Evolutionary conservation across 2,888 invertebrate species (phyloP), one percentile per base, ranked within the genome.

Genomic region (Reticulitermes lucifugus): DNA sequence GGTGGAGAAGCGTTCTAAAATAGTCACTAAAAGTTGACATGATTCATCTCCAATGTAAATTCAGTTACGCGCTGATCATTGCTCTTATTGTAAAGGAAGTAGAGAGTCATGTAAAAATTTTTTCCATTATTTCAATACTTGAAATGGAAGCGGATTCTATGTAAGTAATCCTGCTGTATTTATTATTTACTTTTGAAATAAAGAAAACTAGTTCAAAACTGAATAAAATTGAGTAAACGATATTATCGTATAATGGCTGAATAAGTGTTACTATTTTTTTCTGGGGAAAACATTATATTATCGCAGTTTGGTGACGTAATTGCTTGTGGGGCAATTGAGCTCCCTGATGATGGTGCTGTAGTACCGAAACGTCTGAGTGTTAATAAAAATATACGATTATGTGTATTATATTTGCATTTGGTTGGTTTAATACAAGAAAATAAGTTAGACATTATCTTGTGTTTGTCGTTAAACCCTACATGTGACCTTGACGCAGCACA

Each of bases 111-210:
- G 2, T 71, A 71, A 25, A 71, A 35, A 10, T 35, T 71, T 71
- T 25, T 71, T 21, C 10, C 43, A 43, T 43, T 75, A 22, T 46
- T 43, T 43, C 29, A 75, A 4, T 43, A 12, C 21, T 75, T 75
- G 43, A 43, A 75, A 2, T 9, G 35, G 29, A 25, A 9, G n/a
- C 29, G 18, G 29, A 25, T 41, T 43, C 5, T 43, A 75, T 75
- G 35, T 43, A 46, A 35, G 43, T 46, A 43, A 43, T 75, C 6
- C 43, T 75, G 41, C 21, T 77, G 18, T 77, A 3, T 75, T 12
- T 43, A 3, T 12, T 35, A 77, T 51, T 77, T 77, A 46, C 29
- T 46, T 77, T 77, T 35, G 46, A 77, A 77, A 46, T 77, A 77
- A n/a, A 9, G 43, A 43, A 77, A 51, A n/a, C 46, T 51, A 7